phyloP scores from a whole-genome alignment of 2,113 vertebrate species.

The Ctenomys sociabilis region DNA sequence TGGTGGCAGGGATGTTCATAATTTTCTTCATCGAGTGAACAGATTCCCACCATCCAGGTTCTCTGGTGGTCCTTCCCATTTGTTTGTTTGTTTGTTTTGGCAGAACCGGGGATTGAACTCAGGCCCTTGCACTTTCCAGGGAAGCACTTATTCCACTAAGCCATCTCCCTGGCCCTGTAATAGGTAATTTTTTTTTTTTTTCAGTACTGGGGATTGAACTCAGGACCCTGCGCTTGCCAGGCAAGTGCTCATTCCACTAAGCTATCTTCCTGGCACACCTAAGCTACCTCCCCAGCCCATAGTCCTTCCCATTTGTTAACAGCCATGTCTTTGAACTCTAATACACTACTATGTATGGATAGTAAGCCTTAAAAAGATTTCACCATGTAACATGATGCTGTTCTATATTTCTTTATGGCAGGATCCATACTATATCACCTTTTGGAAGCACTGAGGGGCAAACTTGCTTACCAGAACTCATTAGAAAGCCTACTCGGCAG shows the following conservation, averaged over 20 bases:
- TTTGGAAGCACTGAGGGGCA: not conserved
- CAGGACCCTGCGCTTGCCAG: too few relatives aligned
- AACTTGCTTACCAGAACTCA: constrained; percentile 18
- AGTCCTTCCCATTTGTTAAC: too few relatives aligned
- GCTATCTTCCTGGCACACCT: too few relatives aligned
- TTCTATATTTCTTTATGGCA: constrained; percentile 39
- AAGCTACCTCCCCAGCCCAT: too few relatives aligned
- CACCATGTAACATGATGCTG: not conserved
- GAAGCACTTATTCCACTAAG: too few relatives aligned
- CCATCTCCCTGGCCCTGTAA: too few relatives aligned
- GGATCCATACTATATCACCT: not conserved
- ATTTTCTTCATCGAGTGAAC: not conserved
- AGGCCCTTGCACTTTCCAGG: too few relatives aligned
- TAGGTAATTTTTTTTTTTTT: too few relatives aligned
- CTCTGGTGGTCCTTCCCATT: not conserved
- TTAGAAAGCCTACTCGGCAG: not conserved
- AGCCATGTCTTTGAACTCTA: not conserved
- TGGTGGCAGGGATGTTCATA: not conserved
- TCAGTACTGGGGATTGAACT: too few relatives aligned
- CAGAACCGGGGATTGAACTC: too few relatives aligned
- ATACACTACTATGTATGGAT: not conserved
- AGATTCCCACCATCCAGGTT: not conserved
- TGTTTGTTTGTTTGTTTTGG: too few relatives aligned
- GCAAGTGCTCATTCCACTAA: too few relatives aligned
- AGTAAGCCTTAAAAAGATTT: not conserved